Conservation (phyloP, 2,113 vertebrate genomes). For the Conger conger region DNA sequence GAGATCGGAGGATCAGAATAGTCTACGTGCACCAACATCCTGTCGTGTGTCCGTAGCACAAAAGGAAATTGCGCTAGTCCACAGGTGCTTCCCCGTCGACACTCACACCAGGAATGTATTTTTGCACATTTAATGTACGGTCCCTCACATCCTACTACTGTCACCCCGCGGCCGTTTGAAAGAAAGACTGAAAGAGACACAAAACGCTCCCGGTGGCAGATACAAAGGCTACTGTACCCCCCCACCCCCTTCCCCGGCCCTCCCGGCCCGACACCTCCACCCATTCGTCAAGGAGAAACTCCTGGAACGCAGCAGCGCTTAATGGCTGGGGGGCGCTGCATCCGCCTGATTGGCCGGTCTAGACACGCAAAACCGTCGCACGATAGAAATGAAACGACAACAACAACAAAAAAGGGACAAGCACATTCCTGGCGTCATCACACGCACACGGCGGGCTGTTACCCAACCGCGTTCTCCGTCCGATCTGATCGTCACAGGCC, state of each 20-base stretch:
- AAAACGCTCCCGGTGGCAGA: background rate
- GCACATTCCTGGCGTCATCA: background rate
- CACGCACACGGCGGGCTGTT: background rate
- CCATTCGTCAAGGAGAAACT: no score
- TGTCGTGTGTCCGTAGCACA: background rate
- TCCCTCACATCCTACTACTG: background rate
- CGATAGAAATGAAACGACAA: background rate
- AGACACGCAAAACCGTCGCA: background rate
- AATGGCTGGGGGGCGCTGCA: background rate
- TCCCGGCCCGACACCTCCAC: background rate
- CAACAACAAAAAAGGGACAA: no score
- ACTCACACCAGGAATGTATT: background rate
- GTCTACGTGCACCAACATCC: background rate
- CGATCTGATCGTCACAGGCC: background rate
- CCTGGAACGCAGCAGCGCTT: no score
- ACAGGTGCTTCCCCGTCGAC: conserved; percentile 8
- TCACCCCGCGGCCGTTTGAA: background rate
- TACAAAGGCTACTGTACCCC: background rate
- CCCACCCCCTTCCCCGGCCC: background rate
- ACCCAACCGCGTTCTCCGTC: background rate
- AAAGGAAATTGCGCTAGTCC: background rate
- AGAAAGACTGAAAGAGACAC: background rate
- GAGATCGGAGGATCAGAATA: background rate
- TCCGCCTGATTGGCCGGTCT: background rate
- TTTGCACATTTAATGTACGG: background rate